Base-by-base conservation (phyloP, 2,797 vertebrate genomes). In the Falco novaeseelandiae region DNA sequence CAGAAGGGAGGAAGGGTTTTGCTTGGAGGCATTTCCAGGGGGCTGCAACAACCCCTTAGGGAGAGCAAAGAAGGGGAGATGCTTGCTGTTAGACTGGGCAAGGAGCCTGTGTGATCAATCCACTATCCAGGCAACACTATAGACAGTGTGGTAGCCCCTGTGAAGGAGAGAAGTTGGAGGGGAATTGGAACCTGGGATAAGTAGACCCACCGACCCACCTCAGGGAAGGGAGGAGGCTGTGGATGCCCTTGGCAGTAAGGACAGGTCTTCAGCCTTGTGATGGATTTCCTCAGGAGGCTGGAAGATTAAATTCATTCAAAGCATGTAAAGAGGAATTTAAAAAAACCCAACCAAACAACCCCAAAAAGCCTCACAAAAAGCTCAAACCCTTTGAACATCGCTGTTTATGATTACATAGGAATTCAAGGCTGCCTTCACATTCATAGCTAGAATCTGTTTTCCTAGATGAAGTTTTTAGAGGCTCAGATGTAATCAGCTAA, bases 401-500 rank as follows among this genome's bases (percentile, higher is more conserved):
- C n/a, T 93, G 40, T 72, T 96, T 89, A 82, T 74, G 55, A 87
- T 96, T 90, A 63, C 48, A n/a, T 42, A 94, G 74, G 62, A 91
- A 88, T 95, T 91, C 44, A 93, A 86, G 79, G 38, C 49, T 93
- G 78, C 26, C 91, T 92, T 92, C 70, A 30, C 8, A 3, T 91
- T 93, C 86, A 55, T 79, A 82, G 70, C 59, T 67, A 70, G 76
- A 87, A 96, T 89, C 42, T 70, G 55, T 90, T 91, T 95, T 92
- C 70, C 78, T 82, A 94, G 89, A 77, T 89, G 62, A 96, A 96
- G 77, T 87, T 96, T 92, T 94, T 79, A 70, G 62, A 95, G 44
- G 22, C 78, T 95, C 21, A 96, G 96, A 95, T 90, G 44, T 94
- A 96, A 96, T 96, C 93, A 96, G 83, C 59, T 87, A 83, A 92